These are phyloP conservation scores for Slavum lentiscoides DNA, from an alignment of 2,888 invertebrate genomes.

Conservation along the genomic window DNA sequence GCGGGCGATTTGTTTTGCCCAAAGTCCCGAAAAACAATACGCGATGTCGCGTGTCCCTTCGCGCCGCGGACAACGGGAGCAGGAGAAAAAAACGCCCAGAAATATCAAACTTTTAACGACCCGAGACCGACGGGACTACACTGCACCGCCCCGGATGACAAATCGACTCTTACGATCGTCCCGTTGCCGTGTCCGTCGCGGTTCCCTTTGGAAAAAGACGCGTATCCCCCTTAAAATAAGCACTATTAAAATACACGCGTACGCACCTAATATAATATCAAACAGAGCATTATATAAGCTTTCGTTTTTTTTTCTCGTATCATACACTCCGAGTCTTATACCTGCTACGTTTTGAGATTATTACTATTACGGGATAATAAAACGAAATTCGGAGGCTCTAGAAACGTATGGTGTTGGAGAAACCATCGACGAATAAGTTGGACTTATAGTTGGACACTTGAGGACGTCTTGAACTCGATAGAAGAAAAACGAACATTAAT, in stretches of 20 bases:
- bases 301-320: background rate
- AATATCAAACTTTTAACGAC: conserved; percentile 51
- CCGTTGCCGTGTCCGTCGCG: background rate
- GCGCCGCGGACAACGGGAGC: no score
- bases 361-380: background rate
- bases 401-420: no score
- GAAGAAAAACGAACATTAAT: no score
- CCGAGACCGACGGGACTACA: background rate
- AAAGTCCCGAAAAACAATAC: conserved; percentile 44
- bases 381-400: no score
- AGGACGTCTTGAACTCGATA: no score
- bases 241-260: background rate
- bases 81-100: background rate
- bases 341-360: no score
- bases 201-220: conserved; percentile 23
- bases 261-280: no score
- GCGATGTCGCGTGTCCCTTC: conserved; percentile 6
- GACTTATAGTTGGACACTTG: no score
- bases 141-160: conserved; percentile 36
- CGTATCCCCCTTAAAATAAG: background rate
- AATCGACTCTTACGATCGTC: conserved; percentile 23
- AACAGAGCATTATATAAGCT: background rate
- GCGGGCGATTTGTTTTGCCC: conserved; percentile 46
- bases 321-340: no score
- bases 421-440: no score